These are phyloP conservation scores for Eupithecia pulchellata DNA, from an alignment of 2,888 invertebrate species.

Conservation along the genomic window DNA sequence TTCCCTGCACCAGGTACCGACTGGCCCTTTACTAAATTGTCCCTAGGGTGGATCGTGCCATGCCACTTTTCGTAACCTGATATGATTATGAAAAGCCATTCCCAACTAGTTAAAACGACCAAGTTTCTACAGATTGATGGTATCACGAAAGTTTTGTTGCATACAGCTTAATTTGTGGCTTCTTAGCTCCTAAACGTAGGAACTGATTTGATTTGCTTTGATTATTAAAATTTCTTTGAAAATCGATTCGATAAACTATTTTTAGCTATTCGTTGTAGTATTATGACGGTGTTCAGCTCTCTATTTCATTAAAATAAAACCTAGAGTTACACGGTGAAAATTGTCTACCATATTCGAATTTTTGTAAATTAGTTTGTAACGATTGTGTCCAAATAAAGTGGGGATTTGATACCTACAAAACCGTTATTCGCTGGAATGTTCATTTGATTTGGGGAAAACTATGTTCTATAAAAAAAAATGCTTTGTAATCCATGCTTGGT, in stretches of 20 bases:
- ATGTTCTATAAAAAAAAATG: not conserved
- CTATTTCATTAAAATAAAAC: not conserved
- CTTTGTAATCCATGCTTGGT: not conserved
- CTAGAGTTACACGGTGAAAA: not conserved
- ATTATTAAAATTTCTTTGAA: not conserved
- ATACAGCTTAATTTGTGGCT: not conserved
- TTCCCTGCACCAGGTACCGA: constrained; percentile 44
- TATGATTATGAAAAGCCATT: constrained; percentile 53
- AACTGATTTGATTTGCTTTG: no score
- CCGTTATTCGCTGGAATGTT: not conserved
- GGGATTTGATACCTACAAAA: not conserved
- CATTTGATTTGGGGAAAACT: not conserved
- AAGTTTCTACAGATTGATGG: constrained; percentile 46
- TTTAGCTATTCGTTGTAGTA: not conserved
- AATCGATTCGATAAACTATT: not conserved
- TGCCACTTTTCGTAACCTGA: constrained; percentile 60
- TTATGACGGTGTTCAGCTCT: not conserved
- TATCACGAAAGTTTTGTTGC: constrained; percentile 32
- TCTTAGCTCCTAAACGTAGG: not conserved
- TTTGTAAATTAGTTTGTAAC: not conserved
- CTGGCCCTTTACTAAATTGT: constrained; percentile 52
- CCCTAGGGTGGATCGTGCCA: constrained; percentile 67
- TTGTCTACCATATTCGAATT: not conserved
- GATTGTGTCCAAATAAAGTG: not conserved
- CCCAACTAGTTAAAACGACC: constrained; percentile 29